Percentiles rank a stretch among this genome's conserved stretches.
phyloP scores from a whole-genome alignment of 2,888 invertebrate species.

The Mythimna ferrago region DNA sequence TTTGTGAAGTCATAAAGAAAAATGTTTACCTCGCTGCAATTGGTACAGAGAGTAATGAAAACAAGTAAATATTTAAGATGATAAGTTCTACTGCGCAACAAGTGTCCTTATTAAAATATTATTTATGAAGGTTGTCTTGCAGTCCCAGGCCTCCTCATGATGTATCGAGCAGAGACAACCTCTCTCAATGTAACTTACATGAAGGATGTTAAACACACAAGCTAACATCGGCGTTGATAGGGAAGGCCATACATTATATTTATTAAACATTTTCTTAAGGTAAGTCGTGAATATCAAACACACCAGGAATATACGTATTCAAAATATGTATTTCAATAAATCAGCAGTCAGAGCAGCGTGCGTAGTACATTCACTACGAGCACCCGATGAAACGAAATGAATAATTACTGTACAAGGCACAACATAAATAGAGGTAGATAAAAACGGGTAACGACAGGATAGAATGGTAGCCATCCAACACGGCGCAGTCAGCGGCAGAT shows the following conservation, averaged over 20 bases:
- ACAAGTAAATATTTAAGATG: constrained; percentile 24
- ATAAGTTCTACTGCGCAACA: constrained; percentile 39
- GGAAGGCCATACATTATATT: constrained; percentile 53
- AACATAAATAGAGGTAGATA: constrained; percentile 83
- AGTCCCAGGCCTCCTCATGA: constrained; percentile 26
- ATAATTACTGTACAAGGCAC: constrained; percentile 74
- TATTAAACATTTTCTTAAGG: constrained; percentile 60
- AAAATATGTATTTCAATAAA: constrained; percentile 69
- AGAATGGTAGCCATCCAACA: constrained; percentile 81
- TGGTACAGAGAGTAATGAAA: constrained; percentile 16
- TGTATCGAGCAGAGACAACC: constrained; percentile 45
- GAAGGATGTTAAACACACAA: constrained; percentile 60
- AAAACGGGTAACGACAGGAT: constrained; percentile 82
- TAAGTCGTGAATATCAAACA: constrained; percentile 58
- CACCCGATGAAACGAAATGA: constrained; percentile 69
- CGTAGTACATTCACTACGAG: constrained; percentile 64
- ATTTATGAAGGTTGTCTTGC: constrained; percentile 50
- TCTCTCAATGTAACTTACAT: constrained; percentile 47
- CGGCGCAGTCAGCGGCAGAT: constrained; percentile 77
- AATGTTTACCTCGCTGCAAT: background rate
- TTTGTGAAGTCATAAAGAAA: background rate
- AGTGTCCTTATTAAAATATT: constrained; percentile 49
- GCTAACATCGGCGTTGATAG: constrained; percentile 55
- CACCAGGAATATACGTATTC: constrained; percentile 57
- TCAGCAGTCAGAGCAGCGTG: constrained; percentile 68